Evolutionary conservation across 2,113 vertebrate species (phyloP).

Genomic region (Dicrurus megarhynchus): DNA sequence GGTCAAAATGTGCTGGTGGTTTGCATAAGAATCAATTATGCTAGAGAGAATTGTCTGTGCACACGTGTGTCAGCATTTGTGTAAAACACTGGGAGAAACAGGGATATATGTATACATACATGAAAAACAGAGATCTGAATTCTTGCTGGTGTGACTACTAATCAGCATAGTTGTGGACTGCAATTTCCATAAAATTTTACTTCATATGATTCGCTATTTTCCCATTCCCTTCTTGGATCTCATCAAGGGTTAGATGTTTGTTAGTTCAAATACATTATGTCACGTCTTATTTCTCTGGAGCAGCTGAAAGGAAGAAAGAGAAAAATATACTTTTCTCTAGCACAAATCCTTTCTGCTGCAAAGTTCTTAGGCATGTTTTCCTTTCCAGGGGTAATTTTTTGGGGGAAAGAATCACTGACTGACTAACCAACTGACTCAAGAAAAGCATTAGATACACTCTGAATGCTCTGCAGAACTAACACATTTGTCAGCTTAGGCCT

Average conservation of each 20-base stretch:
- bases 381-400: not conserved
- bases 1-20: not conserved
- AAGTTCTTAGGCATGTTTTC: not conserved
- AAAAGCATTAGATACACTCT: not conserved
- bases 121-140: not conserved
- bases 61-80: fast-evolving
- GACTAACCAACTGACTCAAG: slow-evolving; percentile 5
- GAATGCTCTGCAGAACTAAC: not conserved
- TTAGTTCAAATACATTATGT: not conserved
- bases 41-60: not conserved
- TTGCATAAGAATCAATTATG: not conserved
- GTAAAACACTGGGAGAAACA: not conserved
- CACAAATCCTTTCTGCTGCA: not conserved
- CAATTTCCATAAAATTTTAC: not conserved
- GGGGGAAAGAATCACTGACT: not conserved
- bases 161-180: not conserved
- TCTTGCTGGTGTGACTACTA: not conserved
- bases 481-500: slow-evolving; percentile 3
- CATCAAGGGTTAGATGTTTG: not conserved
- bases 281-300: not conserved
- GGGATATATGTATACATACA: too few species aligned
- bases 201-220: not conserved
- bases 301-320: not conserved
- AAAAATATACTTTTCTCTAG: not conserved
- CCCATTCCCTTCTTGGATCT: not conserved